These are phyloP conservation scores for Hyperopisus bebe DNA, from an alignment of 2,113 vertebrate genomes.

Conservation along the genomic window DNA sequence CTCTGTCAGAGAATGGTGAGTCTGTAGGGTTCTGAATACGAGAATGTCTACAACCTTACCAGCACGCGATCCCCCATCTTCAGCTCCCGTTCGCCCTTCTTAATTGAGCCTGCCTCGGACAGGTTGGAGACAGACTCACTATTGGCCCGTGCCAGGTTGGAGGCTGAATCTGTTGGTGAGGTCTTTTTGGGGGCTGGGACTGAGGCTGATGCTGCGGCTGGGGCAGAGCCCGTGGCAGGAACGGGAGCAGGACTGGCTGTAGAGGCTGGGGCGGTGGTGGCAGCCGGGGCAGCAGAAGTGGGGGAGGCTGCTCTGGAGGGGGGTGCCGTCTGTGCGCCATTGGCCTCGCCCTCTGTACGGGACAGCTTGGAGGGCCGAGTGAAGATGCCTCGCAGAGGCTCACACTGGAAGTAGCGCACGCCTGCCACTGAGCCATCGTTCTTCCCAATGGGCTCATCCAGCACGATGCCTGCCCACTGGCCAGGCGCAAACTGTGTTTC, in stretches of 20 bases:
- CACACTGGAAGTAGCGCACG: slow-evolving; percentile 92
- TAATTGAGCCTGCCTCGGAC: slow-evolving; percentile 84
- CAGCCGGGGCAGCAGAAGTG: slow-evolving; percentile 54
- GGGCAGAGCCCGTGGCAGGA: not conserved
- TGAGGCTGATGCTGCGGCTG: slow-evolving; percentile 18
- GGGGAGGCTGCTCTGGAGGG: slow-evolving; percentile 74
- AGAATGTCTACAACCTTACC: slow-evolving; percentile 61
- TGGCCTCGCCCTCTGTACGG: slow-evolving; percentile 77
- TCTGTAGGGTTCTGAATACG: not conserved
- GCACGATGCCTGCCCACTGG: slow-evolving; percentile 93
- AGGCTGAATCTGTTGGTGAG: slow-evolving; percentile 52
- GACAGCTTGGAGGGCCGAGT: slow-evolving; percentile 90
- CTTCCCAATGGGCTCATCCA: slow-evolving; percentile 95
- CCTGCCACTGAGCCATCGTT: slow-evolving; percentile 94
- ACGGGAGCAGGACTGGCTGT: slow-evolving; percentile 31
- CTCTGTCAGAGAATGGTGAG: not conserved
- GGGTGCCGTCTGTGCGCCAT: slow-evolving; percentile 67
- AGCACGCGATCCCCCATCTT: slow-evolving; percentile 89
- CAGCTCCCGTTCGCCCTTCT: slow-evolving; percentile 92
- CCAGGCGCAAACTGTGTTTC: slow-evolving; percentile 95
- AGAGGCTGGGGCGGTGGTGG: slow-evolving; percentile 39
- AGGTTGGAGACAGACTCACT: slow-evolving; percentile 94
- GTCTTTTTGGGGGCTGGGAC: slow-evolving; percentile 38
- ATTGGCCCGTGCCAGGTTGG: slow-evolving; percentile 76
- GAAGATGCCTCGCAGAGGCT: slow-evolving; percentile 85